phyloP scores from a whole-genome alignment of 1,140 invertebrate genomes.

The Phymastichus coffea region DNA sequence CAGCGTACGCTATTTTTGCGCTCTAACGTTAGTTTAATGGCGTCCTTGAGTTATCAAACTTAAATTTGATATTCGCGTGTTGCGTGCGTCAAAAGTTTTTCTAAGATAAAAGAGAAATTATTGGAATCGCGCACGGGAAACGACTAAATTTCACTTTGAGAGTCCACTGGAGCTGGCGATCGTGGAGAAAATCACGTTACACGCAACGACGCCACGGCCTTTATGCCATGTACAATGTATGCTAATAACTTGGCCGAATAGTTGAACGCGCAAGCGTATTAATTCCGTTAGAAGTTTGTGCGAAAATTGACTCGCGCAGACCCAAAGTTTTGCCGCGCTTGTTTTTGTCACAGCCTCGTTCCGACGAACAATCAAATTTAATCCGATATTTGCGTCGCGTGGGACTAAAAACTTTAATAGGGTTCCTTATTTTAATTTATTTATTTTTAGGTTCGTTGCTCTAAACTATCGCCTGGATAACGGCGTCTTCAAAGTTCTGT shows the following conservation, averaged over 20 bases:
- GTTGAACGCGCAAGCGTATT: not conserved
- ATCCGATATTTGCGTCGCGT: too few species aligned
- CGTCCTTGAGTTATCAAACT: slow-evolving; percentile 3
- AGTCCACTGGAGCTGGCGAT: too few species aligned
- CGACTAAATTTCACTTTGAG: not conserved
- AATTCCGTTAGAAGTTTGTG: slow-evolving; percentile 8
- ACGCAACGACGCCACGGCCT: not conserved
- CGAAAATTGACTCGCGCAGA: slow-evolving; percentile 15
- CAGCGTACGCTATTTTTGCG: too few species aligned
- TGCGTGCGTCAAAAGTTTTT: not conserved
- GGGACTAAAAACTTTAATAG: too few species aligned
- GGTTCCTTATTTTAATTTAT: too few species aligned
- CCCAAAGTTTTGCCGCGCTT: too few species aligned
- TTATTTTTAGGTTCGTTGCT: too few species aligned
- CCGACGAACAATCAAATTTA: too few species aligned
- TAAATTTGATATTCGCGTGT: not conserved
- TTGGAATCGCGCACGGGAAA: too few species aligned
- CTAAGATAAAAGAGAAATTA: not conserved
- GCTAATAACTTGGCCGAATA: slow-evolving; percentile 17
- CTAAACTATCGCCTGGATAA: too few species aligned
- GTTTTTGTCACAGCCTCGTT: too few species aligned
- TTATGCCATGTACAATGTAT: slow-evolving; percentile 16
- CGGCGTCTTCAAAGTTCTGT: too few species aligned
- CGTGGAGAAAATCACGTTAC: slow-evolving; percentile 15
- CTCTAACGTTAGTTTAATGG: slow-evolving; percentile 7